Conservation (phyloP, 1,140 invertebrate species). For the Grapholita molesta region DNA sequence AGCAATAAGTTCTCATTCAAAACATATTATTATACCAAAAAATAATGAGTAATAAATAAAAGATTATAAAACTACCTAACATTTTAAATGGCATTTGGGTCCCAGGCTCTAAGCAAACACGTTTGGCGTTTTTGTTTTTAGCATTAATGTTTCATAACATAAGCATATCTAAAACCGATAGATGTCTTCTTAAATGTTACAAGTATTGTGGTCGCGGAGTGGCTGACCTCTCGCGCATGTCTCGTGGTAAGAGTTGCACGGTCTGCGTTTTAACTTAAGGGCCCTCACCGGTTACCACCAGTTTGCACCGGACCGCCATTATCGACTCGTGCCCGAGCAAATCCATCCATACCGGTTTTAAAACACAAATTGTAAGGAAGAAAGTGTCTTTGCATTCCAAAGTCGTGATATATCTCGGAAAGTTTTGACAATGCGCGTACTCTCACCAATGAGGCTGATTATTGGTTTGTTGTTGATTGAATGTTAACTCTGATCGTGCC, state of each 20-base stretch:
- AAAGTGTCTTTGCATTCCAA: constrained; percentile 6
- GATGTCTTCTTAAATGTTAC: neutral
- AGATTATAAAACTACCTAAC: no score
- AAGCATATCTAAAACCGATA: neutral
- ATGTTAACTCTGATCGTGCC: neutral
- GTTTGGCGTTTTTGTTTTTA: no score
- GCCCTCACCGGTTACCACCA: neutral
- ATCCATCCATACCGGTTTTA: constrained; percentile 11
- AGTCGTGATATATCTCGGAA: constrained; percentile 8
- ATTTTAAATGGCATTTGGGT: no score
- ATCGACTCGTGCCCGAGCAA: neutral
- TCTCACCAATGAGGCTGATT: neutral
- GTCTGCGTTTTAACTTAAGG: neutral
- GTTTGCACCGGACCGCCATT: neutral
- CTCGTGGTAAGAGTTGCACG: neutral
- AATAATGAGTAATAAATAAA: no score
- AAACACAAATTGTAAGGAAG: constrained; percentile 15
- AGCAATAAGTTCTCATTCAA: no score
- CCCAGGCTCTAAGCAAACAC: no score
- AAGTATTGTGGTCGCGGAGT: neutral
- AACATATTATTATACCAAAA: no score
- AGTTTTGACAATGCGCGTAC: constrained; percentile 4
- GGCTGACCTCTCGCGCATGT: neutral
- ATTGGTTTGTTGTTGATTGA: neutral
- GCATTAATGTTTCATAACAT: neutral